Conservation (phyloP, 1,140 invertebrate genomes). For the Harpegnathos saltator region DNA sequence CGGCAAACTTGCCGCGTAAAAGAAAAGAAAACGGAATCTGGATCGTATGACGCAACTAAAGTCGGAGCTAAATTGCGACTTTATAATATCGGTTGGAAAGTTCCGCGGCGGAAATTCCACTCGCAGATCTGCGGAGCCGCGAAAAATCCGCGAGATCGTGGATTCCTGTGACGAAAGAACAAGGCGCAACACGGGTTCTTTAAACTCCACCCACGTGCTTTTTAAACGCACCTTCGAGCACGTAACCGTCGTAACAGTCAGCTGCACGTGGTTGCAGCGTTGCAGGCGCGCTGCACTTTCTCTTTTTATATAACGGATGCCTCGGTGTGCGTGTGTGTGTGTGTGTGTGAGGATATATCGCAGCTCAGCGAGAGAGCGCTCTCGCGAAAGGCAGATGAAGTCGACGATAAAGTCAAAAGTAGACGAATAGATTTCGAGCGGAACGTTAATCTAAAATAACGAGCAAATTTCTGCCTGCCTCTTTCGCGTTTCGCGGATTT, state of each 20-base stretch:
- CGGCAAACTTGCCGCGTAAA: too few relatives aligned
- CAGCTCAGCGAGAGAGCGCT: neutral
- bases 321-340: too few relatives aligned
- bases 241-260: conserved; percentile 20
- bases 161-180: too few relatives aligned
- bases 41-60: too few relatives aligned
- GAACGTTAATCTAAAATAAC: neutral
- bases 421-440: neutral
- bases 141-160: too few relatives aligned
- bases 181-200: too few relatives aligned
- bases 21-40: too few relatives aligned
- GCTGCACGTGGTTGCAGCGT: conserved; percentile 55
- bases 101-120: too few relatives aligned
- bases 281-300: conserved; percentile 57
- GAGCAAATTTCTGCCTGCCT: neutral
- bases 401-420: neutral
- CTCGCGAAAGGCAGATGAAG: neutral
- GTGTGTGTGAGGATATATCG: neutral
- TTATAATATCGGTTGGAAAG: too few relatives aligned
- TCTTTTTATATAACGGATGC: neutral
- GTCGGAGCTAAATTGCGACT: too few relatives aligned
- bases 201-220: neutral
- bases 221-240: conserved; percentile 15
- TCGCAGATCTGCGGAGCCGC: too few relatives aligned
- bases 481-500: too few relatives aligned